Percentiles rank a stretch among this genome's conserved stretches.
phyloP scores from a whole-genome alignment of 2,888 invertebrate species.

The Heliconius ethilla region DNA sequence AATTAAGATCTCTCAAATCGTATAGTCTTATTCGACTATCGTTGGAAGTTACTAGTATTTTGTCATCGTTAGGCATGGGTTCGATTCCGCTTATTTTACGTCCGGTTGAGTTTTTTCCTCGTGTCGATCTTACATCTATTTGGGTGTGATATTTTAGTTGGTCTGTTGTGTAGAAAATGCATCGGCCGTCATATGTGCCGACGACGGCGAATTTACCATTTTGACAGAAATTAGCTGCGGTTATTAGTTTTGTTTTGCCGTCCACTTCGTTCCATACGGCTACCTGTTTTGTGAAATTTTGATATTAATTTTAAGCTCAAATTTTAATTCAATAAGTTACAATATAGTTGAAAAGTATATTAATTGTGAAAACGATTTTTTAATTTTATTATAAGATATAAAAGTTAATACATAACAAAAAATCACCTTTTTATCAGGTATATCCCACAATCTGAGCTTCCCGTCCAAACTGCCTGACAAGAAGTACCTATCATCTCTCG shows the following conservation, averaged over 20 bases:
- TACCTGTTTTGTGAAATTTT: constrained; percentile 82
- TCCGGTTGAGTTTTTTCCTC: constrained; percentile 97
- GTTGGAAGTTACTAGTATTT: constrained; percentile 98
- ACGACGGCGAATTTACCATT: constrained; percentile 99
- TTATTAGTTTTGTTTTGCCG: constrained; percentile 96
- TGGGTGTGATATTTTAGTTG: constrained; percentile 99
- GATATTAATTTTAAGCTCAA: too few species aligned
- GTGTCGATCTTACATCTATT: constrained; percentile 96
- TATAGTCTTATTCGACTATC: constrained; percentile 98
- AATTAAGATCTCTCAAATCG: constrained; percentile 95
- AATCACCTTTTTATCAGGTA: constrained; percentile 95
- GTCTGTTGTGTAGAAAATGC: constrained; percentile 99
- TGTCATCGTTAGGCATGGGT: constrained; percentile 97
- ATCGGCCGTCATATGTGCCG: constrained; percentile 98
- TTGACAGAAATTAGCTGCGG: constrained; percentile 98
- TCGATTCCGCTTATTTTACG: constrained; percentile 98
- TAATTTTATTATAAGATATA: too few species aligned
- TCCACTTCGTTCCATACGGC: constrained; percentile 98
- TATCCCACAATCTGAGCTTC: constrained; percentile 99
- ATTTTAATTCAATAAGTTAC: too few species aligned
- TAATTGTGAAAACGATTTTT: too few species aligned
- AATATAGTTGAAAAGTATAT: too few species aligned
- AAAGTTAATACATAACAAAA: background rate
- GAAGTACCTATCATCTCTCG: constrained; percentile 94
- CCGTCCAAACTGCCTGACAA: constrained; percentile 98